Base-by-base conservation (phyloP, 1,140 invertebrate genomes). In the Plodia interpunctella region DNA sequence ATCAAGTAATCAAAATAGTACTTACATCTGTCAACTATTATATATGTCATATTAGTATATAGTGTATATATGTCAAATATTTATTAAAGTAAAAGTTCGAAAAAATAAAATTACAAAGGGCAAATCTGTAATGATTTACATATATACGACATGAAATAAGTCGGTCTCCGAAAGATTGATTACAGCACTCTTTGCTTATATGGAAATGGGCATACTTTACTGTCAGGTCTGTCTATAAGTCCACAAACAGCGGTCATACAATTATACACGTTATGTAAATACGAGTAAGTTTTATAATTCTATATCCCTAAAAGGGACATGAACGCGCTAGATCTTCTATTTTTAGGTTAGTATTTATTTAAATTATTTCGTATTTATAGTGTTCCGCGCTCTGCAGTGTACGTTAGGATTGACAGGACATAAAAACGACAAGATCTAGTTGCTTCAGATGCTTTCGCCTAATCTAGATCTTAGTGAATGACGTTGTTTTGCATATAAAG, bases 401-500 rank as follows among this genome's bases (percentile, higher is more conserved):
- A 53, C 19, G 19, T 53, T 25, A 21, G 11, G 51, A 51, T 21
- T 53, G 51, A 53, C 51, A 25, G 51, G 51, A 25, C 51, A 53
- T 53, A 21, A 51, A 21, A 53, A 21, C 1, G 20, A 53, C 21
- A 15, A 53, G 21, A 53, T 53, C 51, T 53, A 25, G 18, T n/a
- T 5, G 20, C n/a, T 53, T 28, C 13, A 53, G 21, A 53, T 53
- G 19, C 6, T 18, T 21, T 25, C 19, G 51, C 51, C 51, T 53
- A 53, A 53, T 53, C 51, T 20, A 53, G 51, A 53, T 53, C 19
- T 53, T 8, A 3, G 13, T 21, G 51, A 53, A 53, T 53, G 38
- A 44, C 38, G 20, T 53, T 0, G 51, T 53, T 20, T 53, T 53
- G 51, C 51, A 53, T 53, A 25, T 53, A 53, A 21, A 53, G n/a